A percentile compares a stretch with the other conserved stretches of the same genome.
Evolutionary conservation across 2,113 vertebrate genomes (phyloP).

Genomic region (Epinephelus cyanopodus): DNA sequence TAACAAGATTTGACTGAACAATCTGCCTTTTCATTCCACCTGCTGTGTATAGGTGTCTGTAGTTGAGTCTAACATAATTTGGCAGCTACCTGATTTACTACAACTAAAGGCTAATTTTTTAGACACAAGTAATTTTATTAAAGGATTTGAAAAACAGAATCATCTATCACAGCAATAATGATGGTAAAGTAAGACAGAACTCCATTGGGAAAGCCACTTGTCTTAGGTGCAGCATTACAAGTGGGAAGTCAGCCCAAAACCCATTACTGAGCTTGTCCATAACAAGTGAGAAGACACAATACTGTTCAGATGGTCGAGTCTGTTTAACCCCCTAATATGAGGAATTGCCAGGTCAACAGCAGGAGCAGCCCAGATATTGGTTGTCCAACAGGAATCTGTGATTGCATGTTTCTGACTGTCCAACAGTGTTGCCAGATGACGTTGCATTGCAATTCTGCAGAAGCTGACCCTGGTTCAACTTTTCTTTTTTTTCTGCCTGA

Average conservation of each 20-base stretch:
- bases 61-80: constrained; percentile 2
- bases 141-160: constrained; percentile 13
- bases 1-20: constrained; percentile 1
- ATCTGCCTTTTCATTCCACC: not conserved
- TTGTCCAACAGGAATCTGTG: not conserved
- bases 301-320: not conserved
- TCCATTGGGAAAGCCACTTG: not conserved
- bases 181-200: not conserved
- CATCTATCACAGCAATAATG: not conserved
- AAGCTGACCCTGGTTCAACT: not conserved
- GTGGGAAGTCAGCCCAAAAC: not conserved
- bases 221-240: not conserved
- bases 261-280: not conserved
- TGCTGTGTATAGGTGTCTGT: not conserved
- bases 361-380: no score
- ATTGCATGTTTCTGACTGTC: not conserved
- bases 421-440: not conserved
- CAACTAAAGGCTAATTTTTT: not conserved
- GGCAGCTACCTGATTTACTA: not conserved
- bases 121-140: not conserved
- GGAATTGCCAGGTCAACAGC: not conserved
- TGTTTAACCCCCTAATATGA: not conserved
- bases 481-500: not conserved
- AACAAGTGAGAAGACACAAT: not conserved
- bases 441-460: not conserved